Conservation (phyloP, 2,888 invertebrate genomes). For the Andrena chrysosceles region DNA sequence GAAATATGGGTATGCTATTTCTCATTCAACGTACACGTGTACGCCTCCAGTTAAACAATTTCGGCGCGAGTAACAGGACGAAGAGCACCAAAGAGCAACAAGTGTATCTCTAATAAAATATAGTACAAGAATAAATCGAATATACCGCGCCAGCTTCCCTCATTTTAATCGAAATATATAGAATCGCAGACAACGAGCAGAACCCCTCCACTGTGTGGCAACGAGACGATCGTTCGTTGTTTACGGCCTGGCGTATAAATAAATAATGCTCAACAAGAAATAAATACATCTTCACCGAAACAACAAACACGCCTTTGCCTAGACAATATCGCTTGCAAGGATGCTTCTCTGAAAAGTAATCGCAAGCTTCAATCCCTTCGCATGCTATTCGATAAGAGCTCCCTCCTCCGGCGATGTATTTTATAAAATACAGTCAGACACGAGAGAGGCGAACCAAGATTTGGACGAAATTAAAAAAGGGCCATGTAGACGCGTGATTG, state of each 20-base stretch:
- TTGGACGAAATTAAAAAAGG: conserved; percentile 47
- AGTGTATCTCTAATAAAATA: not conserved
- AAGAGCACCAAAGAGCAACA: conserved; percentile 44
- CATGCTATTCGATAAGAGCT: not conserved
- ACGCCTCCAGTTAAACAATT: conserved; percentile 8
- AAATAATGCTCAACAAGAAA: conserved; percentile 65
- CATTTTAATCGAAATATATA: conserved; percentile 18
- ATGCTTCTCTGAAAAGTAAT: conserved; percentile 1
- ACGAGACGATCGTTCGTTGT: conserved; percentile 3
- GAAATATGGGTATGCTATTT: not conserved
- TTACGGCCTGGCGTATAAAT: conserved; percentile 44
- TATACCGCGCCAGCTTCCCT: not conserved
- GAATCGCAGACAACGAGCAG: conserved; percentile 12
- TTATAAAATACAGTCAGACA: conserved; percentile 3
- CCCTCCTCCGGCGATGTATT: not conserved
- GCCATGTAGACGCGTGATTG: conserved; percentile 11
- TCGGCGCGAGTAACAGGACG: conserved; percentile 12
- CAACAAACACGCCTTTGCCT: conserved; percentile 10
- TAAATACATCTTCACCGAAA: conserved; percentile 56
- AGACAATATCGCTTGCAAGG: not conserved
- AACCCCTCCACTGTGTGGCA: not conserved
- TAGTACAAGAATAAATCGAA: conserved; percentile 46
- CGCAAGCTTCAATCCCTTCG: not conserved
- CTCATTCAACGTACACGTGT: not conserved
- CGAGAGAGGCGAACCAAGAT: not conserved